phyloP scores from a whole-genome alignment of 2,797 vertebrate species.

The Triplophysa bombifrons region DNA sequence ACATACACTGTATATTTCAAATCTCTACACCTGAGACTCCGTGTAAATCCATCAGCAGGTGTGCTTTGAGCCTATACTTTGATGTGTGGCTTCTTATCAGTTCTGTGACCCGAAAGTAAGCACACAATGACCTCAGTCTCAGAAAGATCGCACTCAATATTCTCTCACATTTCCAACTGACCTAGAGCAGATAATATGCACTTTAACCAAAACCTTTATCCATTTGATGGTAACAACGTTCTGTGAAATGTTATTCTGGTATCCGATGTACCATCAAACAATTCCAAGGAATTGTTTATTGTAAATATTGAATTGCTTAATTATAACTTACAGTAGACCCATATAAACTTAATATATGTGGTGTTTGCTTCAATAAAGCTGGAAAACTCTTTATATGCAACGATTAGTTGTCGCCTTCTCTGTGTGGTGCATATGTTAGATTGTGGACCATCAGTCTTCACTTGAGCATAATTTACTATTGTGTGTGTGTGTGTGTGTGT shows the following conservation, averaged over 20 bases:
- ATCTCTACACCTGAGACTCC: background rate
- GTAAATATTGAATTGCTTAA: background rate
- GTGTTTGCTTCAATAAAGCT: background rate
- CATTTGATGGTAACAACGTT: background rate
- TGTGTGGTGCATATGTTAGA: conserved; percentile 1
- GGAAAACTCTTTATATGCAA: conserved; percentile 13
- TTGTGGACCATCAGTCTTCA: conserved; percentile 43
- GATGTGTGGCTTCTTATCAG: conserved; percentile 6
- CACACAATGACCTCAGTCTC: conserved; percentile 6
- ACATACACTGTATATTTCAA: conserved; percentile 7
- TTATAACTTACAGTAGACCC: background rate
- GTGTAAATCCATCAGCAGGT: conserved; percentile 7
- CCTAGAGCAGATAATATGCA: background rate
- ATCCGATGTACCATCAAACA: background rate
- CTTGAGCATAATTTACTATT: conserved; percentile 30
- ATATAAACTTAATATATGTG: background rate
- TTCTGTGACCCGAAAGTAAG: conserved; percentile 29
- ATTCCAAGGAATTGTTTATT: background rate
- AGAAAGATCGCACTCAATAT: conserved; percentile 25
- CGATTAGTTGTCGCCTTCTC: conserved; percentile 6
- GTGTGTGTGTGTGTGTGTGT: conserved; percentile 31
- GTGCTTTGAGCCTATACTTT: conserved; percentile 17
- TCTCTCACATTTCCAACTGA: background rate
- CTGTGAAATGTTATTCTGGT: too few species aligned
- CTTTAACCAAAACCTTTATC: background rate